Conservation (phyloP, 1,140 invertebrate species). For the Argopecten irradians region DNA sequence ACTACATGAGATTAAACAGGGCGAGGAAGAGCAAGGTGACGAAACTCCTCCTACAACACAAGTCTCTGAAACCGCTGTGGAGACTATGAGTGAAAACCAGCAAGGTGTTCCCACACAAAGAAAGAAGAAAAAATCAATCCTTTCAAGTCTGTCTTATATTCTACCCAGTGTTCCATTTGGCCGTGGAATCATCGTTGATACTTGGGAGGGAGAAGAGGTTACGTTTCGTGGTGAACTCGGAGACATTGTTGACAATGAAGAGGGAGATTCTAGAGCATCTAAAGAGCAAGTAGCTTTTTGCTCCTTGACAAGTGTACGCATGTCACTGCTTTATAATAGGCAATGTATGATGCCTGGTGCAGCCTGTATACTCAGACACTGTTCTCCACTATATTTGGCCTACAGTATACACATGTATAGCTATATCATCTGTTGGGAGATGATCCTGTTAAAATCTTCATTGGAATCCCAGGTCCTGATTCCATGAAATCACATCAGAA, state of each 20-base stretch:
- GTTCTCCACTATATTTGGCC: background rate
- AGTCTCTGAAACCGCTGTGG: background rate
- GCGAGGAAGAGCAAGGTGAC: background rate
- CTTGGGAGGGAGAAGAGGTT: background rate
- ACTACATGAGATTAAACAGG: background rate
- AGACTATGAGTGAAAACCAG: background rate
- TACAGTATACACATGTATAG: background rate
- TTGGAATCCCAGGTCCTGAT: background rate
- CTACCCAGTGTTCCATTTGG: background rate
- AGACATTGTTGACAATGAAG: background rate
- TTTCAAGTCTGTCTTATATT: background rate
- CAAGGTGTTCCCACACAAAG: background rate
- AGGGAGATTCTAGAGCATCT: background rate
- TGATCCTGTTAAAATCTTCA: background rate
- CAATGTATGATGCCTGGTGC: background rate
- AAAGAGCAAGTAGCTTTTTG: background rate
- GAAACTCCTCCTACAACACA: background rate
- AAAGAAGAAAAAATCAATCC: background rate
- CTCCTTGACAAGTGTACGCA: constrained; percentile 6
- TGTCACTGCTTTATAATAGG: background rate
- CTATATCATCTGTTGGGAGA: background rate
- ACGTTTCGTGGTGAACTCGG: background rate
- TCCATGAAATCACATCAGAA: background rate
- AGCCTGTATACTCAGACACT: background rate
- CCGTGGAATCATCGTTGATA: background rate